A percentile compares a stretch with the other conserved stretches of the same genome.
phyloP scores from a whole-genome alignment of 2,797 vertebrate genomes.

The Rhinichthys osculus region DNA sequence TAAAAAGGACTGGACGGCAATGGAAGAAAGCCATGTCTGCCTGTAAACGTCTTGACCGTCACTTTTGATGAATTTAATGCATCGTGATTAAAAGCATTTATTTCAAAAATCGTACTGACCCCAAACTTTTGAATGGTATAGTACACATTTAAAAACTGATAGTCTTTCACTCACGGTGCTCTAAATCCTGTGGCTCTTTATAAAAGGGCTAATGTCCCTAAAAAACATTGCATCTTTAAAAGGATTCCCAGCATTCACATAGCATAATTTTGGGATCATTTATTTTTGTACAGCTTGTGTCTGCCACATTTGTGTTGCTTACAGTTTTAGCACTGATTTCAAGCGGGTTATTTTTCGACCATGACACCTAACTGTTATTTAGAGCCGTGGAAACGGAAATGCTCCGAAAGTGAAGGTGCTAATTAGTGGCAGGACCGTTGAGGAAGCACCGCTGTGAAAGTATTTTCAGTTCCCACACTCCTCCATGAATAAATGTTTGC shows the following conservation, averaged over 20 bases:
- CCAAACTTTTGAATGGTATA: not conserved
- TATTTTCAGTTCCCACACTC: constrained; percentile 21
- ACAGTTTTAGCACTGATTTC: constrained; percentile 2
- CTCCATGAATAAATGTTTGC: not conserved
- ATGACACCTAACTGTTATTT: constrained; percentile 39
- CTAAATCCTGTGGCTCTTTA: not conserved
- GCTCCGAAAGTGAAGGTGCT: constrained; percentile 26
- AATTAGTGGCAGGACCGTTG: constrained; percentile 35
- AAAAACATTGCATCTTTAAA: not conserved
- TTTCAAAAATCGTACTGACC: too few species aligned
- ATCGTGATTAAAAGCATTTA: not conserved
- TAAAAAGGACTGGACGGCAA: not conserved
- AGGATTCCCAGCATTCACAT: not conserved
- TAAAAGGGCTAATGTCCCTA: not conserved
- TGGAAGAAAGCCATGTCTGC: not conserved
- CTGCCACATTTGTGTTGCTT: not conserved
- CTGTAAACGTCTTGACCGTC: not conserved
- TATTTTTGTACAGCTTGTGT: not conserved
- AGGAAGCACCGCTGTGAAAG: constrained; percentile 13
- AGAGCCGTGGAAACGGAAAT: not conserved
- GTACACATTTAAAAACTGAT: not conserved
- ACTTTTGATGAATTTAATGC: not conserved
- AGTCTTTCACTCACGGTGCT: not conserved
- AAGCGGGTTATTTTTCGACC: constrained; percentile 4
- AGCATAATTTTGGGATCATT: not conserved